Evolutionary conservation across 1,140 invertebrate species (phyloP).

Genomic region (Cydia amplana): DNA sequence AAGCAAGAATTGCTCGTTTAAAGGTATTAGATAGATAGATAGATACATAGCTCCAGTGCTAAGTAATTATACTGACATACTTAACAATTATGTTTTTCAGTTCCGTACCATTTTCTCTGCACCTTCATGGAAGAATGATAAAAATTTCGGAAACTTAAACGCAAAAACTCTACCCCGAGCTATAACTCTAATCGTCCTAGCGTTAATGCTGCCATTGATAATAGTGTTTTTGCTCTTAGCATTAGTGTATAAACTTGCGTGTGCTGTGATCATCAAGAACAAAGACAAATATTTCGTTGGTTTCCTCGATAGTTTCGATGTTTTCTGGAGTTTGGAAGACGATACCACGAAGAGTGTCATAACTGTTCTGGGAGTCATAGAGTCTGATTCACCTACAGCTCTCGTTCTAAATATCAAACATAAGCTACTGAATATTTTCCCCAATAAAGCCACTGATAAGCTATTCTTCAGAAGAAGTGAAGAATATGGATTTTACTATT

Average conservation of each 20-base stretch:
- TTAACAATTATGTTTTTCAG: constrained; percentile 4
- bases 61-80: neutral
- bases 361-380: constrained; percentile 73
- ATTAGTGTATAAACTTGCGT: constrained; percentile 56
- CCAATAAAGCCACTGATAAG: constrained; percentile 53
- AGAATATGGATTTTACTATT: constrained; percentile 78
- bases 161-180: constrained; percentile 42
- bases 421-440: constrained; percentile 46
- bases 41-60: too few relatives aligned
- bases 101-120: constrained; percentile 24
- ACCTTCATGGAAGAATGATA: neutral
- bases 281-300: constrained; percentile 65
- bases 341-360: constrained; percentile 65
- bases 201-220: constrained; percentile 50
- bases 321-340: constrained; percentile 79
- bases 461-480: constrained; percentile 70
- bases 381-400: constrained; percentile 53
- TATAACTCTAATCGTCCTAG: constrained; percentile 48
- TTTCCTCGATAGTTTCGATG: constrained; percentile 76
- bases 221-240: constrained; percentile 47
- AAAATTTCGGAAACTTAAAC: constrained; percentile 43
- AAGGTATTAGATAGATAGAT: too few relatives aligned
- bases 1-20: too few relatives aligned
- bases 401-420: constrained; percentile 51
- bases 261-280: constrained; percentile 52